Evolutionary conservation across 1,140 invertebrate genomes (phyloP).

Genomic region (Trachelipus rathkii): DNA sequence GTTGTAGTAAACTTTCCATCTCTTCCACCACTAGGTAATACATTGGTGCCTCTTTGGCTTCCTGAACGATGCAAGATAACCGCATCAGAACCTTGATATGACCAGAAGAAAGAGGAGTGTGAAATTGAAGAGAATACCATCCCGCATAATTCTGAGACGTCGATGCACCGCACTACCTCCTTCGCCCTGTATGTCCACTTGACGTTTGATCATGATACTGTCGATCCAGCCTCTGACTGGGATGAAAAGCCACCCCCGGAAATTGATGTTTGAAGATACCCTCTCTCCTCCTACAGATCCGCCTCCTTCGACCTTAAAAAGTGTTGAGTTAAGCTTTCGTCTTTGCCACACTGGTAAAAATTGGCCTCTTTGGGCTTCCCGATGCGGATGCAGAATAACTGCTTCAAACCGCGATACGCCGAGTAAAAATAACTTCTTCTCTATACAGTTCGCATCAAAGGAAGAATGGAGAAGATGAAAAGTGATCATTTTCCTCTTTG

Average conservation of each 20-base stretch:
- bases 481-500: no score
- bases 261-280: no score
- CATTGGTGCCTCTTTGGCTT: neutral
- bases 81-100: no score
- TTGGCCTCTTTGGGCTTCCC: no score
- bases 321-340: neutral
- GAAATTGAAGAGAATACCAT: neutral
- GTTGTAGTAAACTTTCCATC: neutral
- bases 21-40: neutral
- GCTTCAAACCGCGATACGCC: neutral
- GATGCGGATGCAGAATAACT: neutral
- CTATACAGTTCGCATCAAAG: no score
- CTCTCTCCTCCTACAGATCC: neutral
- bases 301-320: neutral
- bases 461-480: no score
- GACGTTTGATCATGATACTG: no score
- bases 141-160: neutral
- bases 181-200: neutral
- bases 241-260: no score
- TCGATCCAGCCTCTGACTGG: no score
- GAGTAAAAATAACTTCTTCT: neutral
- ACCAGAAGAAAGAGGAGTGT: neutral
- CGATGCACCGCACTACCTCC: neutral
- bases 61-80: neutral
- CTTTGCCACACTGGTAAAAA: neutral